Evolutionary conservation across 30 jellyfish, hydroid and myxozoan genomes (phyloP).

Genomic region (Rhopilema esculentum): DNA sequence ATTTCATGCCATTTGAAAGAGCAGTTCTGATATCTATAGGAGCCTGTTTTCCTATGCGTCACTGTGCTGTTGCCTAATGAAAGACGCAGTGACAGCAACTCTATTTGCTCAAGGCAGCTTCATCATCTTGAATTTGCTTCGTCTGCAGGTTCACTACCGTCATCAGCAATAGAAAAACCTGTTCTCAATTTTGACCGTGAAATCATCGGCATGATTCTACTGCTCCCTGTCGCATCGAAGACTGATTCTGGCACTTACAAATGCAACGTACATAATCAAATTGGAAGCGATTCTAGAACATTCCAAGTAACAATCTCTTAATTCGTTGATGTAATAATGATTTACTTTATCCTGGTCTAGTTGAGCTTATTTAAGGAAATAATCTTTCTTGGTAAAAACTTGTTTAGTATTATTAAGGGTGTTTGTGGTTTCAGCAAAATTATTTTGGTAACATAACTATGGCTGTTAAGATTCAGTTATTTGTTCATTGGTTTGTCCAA

Average conservation of each 20-base stretch:
- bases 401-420: too few relatives aligned
- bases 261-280: conserved; percentile 35
- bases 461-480: too few relatives aligned
- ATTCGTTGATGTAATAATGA: too few relatives aligned
- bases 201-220: conserved; percentile 56
- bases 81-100: too few relatives aligned
- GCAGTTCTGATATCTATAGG: too few relatives aligned
- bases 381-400: not conserved
- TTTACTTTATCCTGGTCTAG: not conserved
- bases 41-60: too few relatives aligned
- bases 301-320: conserved; percentile 43
- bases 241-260: conserved; percentile 64
- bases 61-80: too few relatives aligned
- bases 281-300: conserved; percentile 48
- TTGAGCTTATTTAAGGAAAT: not conserved
- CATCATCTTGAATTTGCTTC: not conserved
- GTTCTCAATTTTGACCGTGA: conserved; percentile 41
- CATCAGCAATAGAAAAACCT: conserved; percentile 48
- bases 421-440: too few relatives aligned
- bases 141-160: conserved; percentile 49
- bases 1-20: too few relatives aligned
- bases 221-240: conserved; percentile 30
- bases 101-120: not conserved
- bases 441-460: too few relatives aligned
- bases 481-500: too few relatives aligned